Evolutionary conservation across 2,797 vertebrate species (phyloP).

Genomic region (Hemitrygon akajei): DNA sequence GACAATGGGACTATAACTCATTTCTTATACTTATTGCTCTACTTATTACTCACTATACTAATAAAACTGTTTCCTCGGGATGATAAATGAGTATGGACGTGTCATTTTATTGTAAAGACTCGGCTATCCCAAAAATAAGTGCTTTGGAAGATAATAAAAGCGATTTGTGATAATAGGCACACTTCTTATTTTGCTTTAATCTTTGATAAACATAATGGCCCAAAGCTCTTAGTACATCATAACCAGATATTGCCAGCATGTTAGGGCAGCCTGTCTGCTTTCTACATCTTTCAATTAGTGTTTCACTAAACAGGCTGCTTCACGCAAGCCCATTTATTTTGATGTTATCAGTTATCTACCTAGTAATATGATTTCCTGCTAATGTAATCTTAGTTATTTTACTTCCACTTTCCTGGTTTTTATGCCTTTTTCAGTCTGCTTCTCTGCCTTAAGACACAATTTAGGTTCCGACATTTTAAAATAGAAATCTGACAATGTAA

Average conservation of each 20-base stretch:
- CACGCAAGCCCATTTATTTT: neutral
- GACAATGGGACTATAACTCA: neutral
- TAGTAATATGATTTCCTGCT: neutral
- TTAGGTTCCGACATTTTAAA: neutral
- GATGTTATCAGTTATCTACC: neutral
- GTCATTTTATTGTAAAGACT: neutral
- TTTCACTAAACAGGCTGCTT: conserved; percentile 1
- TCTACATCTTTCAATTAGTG: neutral
- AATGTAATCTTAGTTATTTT: neutral
- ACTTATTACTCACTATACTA: neutral
- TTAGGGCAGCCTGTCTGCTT: neutral
- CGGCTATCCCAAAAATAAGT: neutral
- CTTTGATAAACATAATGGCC: neutral
- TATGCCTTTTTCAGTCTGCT: neutral
- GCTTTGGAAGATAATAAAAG: conserved; percentile 13
- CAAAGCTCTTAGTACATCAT: conserved; percentile 12
- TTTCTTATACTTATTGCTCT: neutral
- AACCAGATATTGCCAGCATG: conserved; percentile 1
- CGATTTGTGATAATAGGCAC: conserved; percentile 17
- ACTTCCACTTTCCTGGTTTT: neutral
- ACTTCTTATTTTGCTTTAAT: conserved; percentile 28
- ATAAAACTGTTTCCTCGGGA: neutral
- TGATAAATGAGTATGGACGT: conserved; percentile 12
- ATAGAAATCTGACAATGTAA: neutral
- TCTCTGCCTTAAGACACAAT: neutral